Evolutionary conservation across 2,113 vertebrate genomes (phyloP), one percentile per base, ranked within the genome.

Genomic region (Nibea albiflora): DNA sequence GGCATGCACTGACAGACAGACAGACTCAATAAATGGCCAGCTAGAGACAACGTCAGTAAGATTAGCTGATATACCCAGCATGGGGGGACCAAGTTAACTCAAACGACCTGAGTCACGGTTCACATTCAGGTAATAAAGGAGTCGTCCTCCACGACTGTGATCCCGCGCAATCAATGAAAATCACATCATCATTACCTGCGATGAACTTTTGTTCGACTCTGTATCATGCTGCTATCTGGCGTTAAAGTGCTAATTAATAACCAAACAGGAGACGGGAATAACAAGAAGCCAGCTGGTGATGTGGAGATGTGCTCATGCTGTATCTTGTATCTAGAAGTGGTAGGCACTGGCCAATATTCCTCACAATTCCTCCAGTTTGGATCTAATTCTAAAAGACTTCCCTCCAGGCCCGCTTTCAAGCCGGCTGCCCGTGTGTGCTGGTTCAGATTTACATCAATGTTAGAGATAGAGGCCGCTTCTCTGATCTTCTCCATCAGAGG

Each of bases 401-500:
- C 93, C 92, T 92, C 73, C 79, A 91, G 93, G 87, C 84, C 64
- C 64, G 85, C 90, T 90, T 92, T 92, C 81, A 94, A 90, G 80
- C 79, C 53, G 42, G 83, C 89, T 84, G 60, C 77, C 72, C 74
- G 73, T 54, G 79, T 76, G 89, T 91, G 86, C 86, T 90, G 76
- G 73, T 86, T 89, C 82, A 81, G 80, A 92, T 93, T 90, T 85
- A 88, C 81, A 89, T 93, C 90, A 92, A 35, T 80, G 85, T 86
- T 80, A 22, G 64, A 69, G 83, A 84, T 79, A 52, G 52, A 75
- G 60, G 73, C 67, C 5, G 11, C 50, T 90, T 78, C 84, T 92
- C 90, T 90, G 91, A 93, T 87, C 87, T 89, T 50, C 56, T 69
- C 78, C 83, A 84, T 91, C 81, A 88, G 78, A 88, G 66, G 54